phyloP scores from a whole-genome alignment of 2,113 vertebrate species.

The Rattus rattus region DNA sequence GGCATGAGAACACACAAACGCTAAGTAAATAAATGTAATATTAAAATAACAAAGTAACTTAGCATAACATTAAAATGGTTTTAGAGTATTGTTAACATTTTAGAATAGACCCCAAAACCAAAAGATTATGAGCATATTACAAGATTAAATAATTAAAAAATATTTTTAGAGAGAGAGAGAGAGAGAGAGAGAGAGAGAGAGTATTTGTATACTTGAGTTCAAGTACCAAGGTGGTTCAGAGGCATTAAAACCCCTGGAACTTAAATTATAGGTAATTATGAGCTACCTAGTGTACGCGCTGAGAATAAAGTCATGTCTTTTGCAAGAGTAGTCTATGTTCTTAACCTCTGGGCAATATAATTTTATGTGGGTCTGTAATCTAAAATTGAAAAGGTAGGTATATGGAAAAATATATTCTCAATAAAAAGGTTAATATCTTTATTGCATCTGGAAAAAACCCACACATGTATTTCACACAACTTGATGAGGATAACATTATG shows the following conservation, averaged over 20 bases:
- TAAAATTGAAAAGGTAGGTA: constrained; percentile 14
- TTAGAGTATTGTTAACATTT: background rate
- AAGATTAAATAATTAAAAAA: background rate
- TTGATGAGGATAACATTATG: background rate
- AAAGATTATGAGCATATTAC: background rate
- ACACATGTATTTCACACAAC: constrained; percentile 6
- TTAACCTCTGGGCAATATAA: background rate
- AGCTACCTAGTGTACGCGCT: background rate
- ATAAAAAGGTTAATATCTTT: constrained; percentile 40
- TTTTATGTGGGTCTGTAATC: background rate
- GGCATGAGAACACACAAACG: background rate
- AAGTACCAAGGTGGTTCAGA: background rate
- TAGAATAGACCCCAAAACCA: background rate
- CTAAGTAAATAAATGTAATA: background rate
- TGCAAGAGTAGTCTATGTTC: background rate
- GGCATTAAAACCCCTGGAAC: background rate
- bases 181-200: background rate
- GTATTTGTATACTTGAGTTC: background rate
- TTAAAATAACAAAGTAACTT: constrained; percentile 4
- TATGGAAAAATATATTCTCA: background rate
- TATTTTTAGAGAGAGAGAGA: background rate
- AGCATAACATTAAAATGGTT: background rate
- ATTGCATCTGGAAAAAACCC: constrained; percentile 42
- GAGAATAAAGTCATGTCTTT: background rate
- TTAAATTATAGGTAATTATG: background rate